Evolutionary conservation across 2,888 invertebrate species (phyloP), one percentile per base, ranked within the genome.

Genomic region (Tiphia femorata): DNA sequence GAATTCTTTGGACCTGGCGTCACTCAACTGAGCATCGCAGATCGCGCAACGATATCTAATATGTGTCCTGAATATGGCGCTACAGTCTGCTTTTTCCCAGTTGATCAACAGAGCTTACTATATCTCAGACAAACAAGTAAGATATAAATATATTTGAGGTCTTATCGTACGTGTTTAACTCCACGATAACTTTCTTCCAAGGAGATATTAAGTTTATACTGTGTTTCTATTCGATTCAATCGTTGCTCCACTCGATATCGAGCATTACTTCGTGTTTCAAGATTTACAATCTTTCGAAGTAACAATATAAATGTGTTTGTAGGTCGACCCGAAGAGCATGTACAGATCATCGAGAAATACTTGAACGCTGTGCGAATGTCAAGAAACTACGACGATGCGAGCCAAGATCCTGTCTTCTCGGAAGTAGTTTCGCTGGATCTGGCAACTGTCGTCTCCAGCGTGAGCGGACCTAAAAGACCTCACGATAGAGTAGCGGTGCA

Each of bases 11-110:
- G 98, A 0, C 92, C 96, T 0, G 98, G 98, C 2, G 96, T 98
- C 2, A 84, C 90, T 0, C 92, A 93, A 51, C 85, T 99, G 3
- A 96, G 96, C 50, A 96, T 99, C 59, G 98, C 98, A 0, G 98
- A 99, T 86, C 87, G 98, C 38, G 97, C 98, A 0, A 99, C 98
- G 0, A 96, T 99, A 49, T 94, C 97, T 67, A 99, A 99, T 86
- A 98, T 99, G 98, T 97, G 97, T 78, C 98, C 98, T 0, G 96
- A 96, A 84, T 98, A 98, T 81, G 98, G 98, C 0, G 98, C 98
- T 12, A 98, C 98, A 0, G 92, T 96, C 61, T 97, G 95, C 0
- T 96, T 91, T 84, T 98, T 98, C 86, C 96, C 98, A 0, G 93
- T 97, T 0, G 98, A 98, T 85, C 84, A 87, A 21, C 85, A 88